Evolutionary conservation across 2,113 vertebrate species (phyloP).

Genomic region (Epinephelus lanceolatus): DNA sequence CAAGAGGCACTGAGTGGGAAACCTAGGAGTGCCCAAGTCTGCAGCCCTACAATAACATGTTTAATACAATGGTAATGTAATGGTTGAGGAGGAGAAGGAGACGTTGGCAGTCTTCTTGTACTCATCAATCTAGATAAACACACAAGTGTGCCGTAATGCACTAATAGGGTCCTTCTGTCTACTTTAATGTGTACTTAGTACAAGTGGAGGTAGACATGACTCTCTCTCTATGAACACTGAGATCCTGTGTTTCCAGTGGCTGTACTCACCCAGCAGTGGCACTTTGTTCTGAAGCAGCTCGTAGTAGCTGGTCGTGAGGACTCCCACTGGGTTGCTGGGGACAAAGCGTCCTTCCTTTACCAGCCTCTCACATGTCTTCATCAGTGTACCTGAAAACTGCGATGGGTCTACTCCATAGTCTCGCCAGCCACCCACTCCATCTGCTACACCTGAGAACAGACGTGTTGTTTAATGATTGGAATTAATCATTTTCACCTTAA

Average conservation of each 20-base stretch:
- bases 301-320: slow-evolving; percentile 95
- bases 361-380: slow-evolving; percentile 96
- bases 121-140: not conserved
- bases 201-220: too few relatives aligned
- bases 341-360: slow-evolving; percentile 97
- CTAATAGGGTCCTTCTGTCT: not conserved
- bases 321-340: slow-evolving; percentile 94
- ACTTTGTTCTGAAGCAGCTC: slow-evolving; percentile 99
- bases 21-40: not conserved
- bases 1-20: not conserved
- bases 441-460: slow-evolving; percentile 90
- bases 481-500: not conserved
- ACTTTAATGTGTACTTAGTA: not conserved
- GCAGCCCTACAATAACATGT: not conserved
- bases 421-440: slow-evolving; percentile 98
- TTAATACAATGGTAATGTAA: not conserved
- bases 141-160: not conserved
- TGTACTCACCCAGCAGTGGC: slow-evolving; percentile 93
- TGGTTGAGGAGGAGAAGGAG: not conserved
- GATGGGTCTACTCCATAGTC: slow-evolving; percentile 99
- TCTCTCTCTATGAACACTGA: not conserved
- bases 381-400: slow-evolving; percentile 97
- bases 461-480: not conserved
- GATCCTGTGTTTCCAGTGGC: not conserved
- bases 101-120: not conserved